Base-by-base conservation (phyloP, 2,888 invertebrate species). In the Idaea biselata region DNA sequence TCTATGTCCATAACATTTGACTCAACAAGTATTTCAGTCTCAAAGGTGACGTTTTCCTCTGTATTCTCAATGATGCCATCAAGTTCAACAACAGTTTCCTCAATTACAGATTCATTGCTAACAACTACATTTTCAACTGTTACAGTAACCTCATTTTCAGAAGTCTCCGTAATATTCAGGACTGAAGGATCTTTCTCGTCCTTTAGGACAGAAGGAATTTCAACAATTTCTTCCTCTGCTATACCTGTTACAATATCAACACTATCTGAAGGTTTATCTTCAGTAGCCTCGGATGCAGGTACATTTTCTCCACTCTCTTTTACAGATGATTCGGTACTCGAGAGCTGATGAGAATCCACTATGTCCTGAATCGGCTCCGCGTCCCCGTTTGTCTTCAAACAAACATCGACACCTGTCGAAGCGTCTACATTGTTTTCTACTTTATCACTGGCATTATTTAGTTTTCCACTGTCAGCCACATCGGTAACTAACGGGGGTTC, bases 11-110 rank as follows among this genome's bases (percentile, higher is more conserved):
- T 78, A 67, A 81, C 82, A 82, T 84, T 84, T 58, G 84, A 79
- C 76, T 91, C 91, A 66, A 91, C 80, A 56, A 91, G 71, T 69
- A 91, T 81, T 80, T 91, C 91, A 59, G 91, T 92, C 73, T 89
- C 82, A 79, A 91, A 90, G 64, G 79, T 80, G 53, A 87, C 83
- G 72, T 74, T 76, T 25, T 84, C 84, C 55, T 68, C 70, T 58
- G 65, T 64, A 54, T 68, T 57, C 60, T 81, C 79, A 17, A 72
- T 69, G 62, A 67, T 68, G 60, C 70, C 73, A 62, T 75, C 73
- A 63, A 79, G 69, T 68, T 73, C 78, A 65, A 73, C 75, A 33
- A 68, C 60, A 60, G 66, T 59, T 31, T 73, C 74, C 61, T 67
- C 64, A 17, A 66, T 44, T 5, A 44, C 44, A 2, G 44, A 44